Conservation (phyloP, 2,797 vertebrate genomes). For the Pipistrellus nathusii region DNA sequence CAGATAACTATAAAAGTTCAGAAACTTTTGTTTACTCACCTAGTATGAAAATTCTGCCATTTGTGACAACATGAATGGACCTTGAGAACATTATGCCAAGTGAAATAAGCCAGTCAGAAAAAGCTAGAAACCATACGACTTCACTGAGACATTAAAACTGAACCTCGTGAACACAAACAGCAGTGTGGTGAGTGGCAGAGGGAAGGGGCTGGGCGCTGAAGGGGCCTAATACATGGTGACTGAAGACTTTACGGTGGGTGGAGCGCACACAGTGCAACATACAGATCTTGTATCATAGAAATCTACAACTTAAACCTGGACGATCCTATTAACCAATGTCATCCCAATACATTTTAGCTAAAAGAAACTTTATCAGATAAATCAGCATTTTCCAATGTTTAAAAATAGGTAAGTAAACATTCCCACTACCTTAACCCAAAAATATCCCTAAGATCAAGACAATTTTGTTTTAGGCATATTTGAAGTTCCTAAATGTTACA, state of each 20-base stretch:
- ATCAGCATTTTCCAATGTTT: neutral
- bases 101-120: neutral
- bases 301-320: neutral
- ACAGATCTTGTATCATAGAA: neutral
- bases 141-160: neutral
- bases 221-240: neutral
- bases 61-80: neutral
- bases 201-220: neutral
- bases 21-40: neutral
- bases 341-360: neutral
- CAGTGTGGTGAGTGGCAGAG: neutral
- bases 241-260: neutral
- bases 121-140: neutral
- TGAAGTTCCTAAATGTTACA: conserved; percentile 12
- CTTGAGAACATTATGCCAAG: neutral
- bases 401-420: neutral
- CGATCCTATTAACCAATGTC: neutral
- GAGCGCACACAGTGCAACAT: neutral
- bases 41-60: neutral
- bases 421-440: neutral
- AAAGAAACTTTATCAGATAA: neutral
- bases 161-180: neutral
- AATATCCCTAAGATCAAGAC: neutral
- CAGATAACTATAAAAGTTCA: neutral
- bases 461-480: neutral